Evolutionary conservation across 2,888 invertebrate genomes (phyloP).

Genomic region (Scaptomyza caliginosa): DNA sequence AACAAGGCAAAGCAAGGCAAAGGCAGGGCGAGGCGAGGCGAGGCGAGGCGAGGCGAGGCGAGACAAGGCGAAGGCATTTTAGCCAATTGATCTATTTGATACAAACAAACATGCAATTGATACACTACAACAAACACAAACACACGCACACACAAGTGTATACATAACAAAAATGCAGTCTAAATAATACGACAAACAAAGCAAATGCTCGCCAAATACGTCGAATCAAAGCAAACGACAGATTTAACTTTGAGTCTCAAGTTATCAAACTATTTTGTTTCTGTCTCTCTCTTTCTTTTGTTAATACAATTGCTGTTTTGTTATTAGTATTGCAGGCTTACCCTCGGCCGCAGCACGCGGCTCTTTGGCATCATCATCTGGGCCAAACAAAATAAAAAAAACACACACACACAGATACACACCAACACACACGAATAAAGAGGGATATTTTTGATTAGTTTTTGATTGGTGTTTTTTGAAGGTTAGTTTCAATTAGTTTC

Average conservation of each 20-base stretch:
- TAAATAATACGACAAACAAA: slow-evolving; percentile 20
- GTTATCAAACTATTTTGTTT: neutral
- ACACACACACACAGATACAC: neutral
- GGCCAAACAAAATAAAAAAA: slow-evolving; percentile 10
- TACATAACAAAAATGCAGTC: slow-evolving; percentile 14
- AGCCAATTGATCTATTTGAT: slow-evolving; percentile 16
- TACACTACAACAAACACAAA: slow-evolving; percentile 23
- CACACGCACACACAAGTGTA: neutral
- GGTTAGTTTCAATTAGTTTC: neutral
- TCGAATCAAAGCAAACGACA: neutral
- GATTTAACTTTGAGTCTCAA: slow-evolving; percentile 20
- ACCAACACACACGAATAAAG: neutral
- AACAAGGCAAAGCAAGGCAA: slow-evolving; percentile 11
- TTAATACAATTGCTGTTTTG: slow-evolving; percentile 2
- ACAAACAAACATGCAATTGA: slow-evolving; percentile 35
- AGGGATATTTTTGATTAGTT: slow-evolving; percentile 11
- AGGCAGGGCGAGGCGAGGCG: neutral
- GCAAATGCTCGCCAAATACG: slow-evolving; percentile 29
- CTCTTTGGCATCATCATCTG: slow-evolving; percentile 78
- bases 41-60: neutral
- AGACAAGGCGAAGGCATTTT: neutral
- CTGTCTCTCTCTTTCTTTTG: neutral
- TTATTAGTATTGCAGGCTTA: slow-evolving; percentile 62
- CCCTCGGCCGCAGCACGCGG: slow-evolving; percentile 74
- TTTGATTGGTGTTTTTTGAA: slow-evolving; percentile 4